Evolutionary conservation across 2,888 invertebrate genomes (phyloP), one percentile per base, ranked within the genome.

Genomic region (Thysanoteuthis rhombus): DNA sequence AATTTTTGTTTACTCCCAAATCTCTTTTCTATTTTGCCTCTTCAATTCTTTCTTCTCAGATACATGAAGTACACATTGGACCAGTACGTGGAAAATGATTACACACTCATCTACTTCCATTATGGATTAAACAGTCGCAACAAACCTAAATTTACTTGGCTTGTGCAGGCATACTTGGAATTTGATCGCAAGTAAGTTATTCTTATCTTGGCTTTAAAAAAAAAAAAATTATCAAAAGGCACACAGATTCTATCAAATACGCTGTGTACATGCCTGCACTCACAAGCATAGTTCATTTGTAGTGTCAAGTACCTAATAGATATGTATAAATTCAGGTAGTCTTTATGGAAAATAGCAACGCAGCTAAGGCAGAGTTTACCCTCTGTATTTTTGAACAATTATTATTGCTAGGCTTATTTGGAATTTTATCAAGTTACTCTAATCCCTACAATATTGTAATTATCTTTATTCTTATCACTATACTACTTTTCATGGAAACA

Each of bases 71-170:
- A 98, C 97, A 99, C 99, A 93, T 97, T 99, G 97, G 99, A 99
- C 97, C 98, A 98, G 97, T 99, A 99, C 97, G 99, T 99, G 94
- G 99, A 99, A 97, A 99, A 99, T 97, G 99, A 99, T 97, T 99
- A 99, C 97, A 99, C 99, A 96, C 98, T 99, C 94, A 98, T 99
- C 6, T 99, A 99, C 97, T 99, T 99, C 97, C 99, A 99, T 97
- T 98, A 98, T 97, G 99, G 99, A 32, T 98, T 99, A 92, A 98
- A 98, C 92, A 99, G 99, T 96, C 98, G 98, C 97, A 99, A 99
- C 97, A 99, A 99, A 97, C 99, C 99, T 0, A 98, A 99, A 0
- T 97, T 99, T 0, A 98, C 98, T 58, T 99, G 99, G 99, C 97
- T 99, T 93, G 98, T 99, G 98, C 99, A 99, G 97, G 99, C 99